Evolutionary conservation across 1,140 invertebrate species (phyloP).

Genomic region (Geopemphigus sp.): DNA sequence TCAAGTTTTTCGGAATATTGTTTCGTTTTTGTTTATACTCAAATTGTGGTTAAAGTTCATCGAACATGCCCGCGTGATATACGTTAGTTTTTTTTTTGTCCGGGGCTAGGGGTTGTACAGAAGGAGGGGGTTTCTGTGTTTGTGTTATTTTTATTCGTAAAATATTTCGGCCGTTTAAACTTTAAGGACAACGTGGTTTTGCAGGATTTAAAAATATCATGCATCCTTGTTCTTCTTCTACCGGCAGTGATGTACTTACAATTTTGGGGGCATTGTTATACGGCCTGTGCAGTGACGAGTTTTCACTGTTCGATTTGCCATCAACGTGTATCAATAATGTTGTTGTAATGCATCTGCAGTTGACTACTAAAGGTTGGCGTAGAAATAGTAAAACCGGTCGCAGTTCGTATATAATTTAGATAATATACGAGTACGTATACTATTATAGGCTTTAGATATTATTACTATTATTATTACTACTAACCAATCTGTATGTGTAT

Average conservation of each 20-base stretch:
- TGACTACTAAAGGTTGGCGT: constrained; percentile 35
- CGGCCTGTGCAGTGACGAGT: background rate
- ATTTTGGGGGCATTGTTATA: constrained; percentile 33
- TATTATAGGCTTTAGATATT: no score
- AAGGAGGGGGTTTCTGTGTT: background rate
- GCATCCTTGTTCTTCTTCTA: constrained; percentile 10
- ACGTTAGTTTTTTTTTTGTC: no score
- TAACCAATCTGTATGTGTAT: background rate
- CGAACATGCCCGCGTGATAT: no score
- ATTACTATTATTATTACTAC: no score
- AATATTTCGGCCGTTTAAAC: background rate
- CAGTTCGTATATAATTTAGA: background rate
- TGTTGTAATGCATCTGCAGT: constrained; percentile 7
- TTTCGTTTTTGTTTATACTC: no score
- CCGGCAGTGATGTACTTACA: constrained; percentile 16
- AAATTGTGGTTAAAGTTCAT: no score
- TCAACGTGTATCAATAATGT: constrained; percentile 28
- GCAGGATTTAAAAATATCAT: constrained; percentile 5
- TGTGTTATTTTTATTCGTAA: constrained; percentile 20
- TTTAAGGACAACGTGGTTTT: constrained; percentile 31
- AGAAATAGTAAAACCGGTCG: constrained; percentile 1
- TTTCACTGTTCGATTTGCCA: constrained; percentile 28
- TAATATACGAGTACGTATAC: background rate
- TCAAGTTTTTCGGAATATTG: background rate
- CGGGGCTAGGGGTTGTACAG: no score